Evolutionary conservation across 2,113 vertebrate genomes (phyloP), one percentile per base, ranked within the genome.

Genomic region (Pholis gunnellus): DNA sequence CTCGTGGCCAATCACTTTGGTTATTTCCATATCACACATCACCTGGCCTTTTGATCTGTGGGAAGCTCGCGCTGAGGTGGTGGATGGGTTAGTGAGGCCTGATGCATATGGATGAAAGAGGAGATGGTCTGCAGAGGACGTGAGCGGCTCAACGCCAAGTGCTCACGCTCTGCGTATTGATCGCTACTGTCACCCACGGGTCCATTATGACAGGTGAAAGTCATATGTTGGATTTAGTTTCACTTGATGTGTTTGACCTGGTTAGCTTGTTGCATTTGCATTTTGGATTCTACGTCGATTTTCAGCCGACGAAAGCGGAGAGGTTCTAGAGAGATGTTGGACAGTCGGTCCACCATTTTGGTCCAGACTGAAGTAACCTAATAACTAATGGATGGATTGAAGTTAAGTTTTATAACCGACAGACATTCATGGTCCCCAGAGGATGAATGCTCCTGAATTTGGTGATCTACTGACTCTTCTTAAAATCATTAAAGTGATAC

Each of bases 21-120:
- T 81, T 31, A 91, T 93, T 91, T 91, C 81, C 91, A 93, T 88
- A 89, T 93, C 91, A 91, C 79, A 93, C 89, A 86, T 86, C 82
- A 87, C 48, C 86, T 85, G 81, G 75, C 68, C 87, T 79, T 92
- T 91, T 92, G 89, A 92, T 92, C 74, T 80, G 48, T n/a, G 69
- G 20, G 60, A 9, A 38, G 54, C 31, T 18, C 13, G 29, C 0
- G 9, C 27, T 34, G 68, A 75, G 52, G 59, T 15, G 81, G 27
- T 22, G 36, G 70, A 63, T 60, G 67, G 14, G 22, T 72, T 27
- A 48, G 78, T 38, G 64, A 46, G 59, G 68, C 0, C 52, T 64
- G 65, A 89, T 83, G 38, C 61, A 87, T 87, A 78, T 79, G 72
- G 76, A 83, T 76, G 54, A 64, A 5, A 20, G 20, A n/a, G 80